Evolutionary conservation across 2,113 vertebrate species (phyloP).

Genomic region (Tragelaphus scriptus): DNA sequence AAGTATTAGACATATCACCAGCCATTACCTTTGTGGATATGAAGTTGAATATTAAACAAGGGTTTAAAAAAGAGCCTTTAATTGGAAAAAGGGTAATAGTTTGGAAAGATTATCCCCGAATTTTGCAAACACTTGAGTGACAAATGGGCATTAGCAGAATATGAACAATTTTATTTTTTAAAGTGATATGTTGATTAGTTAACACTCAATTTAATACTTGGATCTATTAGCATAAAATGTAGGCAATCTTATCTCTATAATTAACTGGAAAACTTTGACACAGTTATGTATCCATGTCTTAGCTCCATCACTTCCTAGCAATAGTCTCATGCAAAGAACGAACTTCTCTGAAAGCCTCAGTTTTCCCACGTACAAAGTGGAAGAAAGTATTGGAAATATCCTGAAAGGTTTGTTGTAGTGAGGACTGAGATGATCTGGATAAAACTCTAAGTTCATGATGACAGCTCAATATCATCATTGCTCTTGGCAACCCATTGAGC

Average conservation of each 20-base stretch:
- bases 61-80: not conserved
- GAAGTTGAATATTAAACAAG: not conserved
- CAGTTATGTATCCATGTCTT: not conserved
- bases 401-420: not conserved
- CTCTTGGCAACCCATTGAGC: not conserved
- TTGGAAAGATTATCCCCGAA: not conserved
- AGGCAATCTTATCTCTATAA: not conserved
- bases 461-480: not conserved
- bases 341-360: not conserved
- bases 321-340: not conserved
- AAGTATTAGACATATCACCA: not conserved
- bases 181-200: not conserved
- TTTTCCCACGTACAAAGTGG: not conserved
- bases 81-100: not conserved
- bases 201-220: not conserved
- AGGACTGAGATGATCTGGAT: not conserved
- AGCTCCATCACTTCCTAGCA: not conserved
- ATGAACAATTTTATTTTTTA: not conserved
- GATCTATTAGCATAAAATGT: not conserved
- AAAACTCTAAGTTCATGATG: not conserved
- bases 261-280: not conserved
- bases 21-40: constrained; percentile 5
- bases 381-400: not conserved
- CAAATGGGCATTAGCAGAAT: not conserved
- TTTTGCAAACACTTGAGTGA: constrained; percentile 9